These are phyloP conservation scores for Chunga burmeisteri DNA, from an alignment of 2,113 vertebrate genomes.

Conservation along the genomic window DNA sequence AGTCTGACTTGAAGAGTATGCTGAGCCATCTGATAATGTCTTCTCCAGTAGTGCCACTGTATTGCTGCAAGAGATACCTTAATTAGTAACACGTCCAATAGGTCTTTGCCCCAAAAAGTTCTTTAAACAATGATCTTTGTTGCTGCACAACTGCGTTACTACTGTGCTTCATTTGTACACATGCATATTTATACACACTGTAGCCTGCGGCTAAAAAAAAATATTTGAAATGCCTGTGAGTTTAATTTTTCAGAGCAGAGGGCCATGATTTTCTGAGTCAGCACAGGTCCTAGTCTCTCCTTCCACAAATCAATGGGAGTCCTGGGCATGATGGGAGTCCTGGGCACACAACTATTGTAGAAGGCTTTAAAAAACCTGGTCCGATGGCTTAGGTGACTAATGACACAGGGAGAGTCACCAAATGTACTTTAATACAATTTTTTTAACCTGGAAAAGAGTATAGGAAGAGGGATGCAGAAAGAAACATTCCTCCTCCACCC, in stretches of 20 bases:
- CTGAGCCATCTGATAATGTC: not conserved
- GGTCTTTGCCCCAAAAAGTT: not conserved
- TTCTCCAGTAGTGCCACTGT: not conserved
- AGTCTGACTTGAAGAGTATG: not conserved
- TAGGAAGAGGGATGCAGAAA: not conserved
- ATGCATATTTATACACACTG: not conserved
- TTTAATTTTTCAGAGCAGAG: not conserved
- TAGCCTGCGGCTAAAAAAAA: not conserved
- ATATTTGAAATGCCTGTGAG: not conserved
- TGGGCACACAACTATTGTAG: not conserved
- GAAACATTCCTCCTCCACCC: not conserved
- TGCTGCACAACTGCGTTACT: not conserved
- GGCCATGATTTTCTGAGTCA: not conserved
- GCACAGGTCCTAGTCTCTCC: not conserved
- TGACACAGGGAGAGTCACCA: not conserved
- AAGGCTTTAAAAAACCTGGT: not conserved
- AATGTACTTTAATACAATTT: not conserved
- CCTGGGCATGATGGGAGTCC: not conserved
- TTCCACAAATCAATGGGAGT: not conserved
- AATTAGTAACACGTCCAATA: not conserved
- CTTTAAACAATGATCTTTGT: not conserved
- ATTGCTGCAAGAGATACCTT: not conserved
- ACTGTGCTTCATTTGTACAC: not conserved
- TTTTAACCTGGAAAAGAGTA: not conserved
- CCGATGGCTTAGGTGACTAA: not conserved